These are phyloP conservation scores for Latrodectus hesperus DNA, from an alignment of 2,888 invertebrate species.

Conservation along the genomic window DNA sequence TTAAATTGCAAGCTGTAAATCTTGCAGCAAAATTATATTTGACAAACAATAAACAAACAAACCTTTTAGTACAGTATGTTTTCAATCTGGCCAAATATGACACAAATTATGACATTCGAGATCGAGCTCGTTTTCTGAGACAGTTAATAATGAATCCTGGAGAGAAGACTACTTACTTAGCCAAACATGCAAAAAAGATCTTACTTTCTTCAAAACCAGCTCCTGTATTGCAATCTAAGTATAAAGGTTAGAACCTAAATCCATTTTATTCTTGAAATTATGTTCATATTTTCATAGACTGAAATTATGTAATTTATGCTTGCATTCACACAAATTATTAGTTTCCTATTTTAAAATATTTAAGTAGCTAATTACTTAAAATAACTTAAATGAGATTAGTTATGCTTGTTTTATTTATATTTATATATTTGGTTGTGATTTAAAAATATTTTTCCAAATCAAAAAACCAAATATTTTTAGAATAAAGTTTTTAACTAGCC, in stretches of 20 bases:
- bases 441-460: no score
- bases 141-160: constrained; percentile 84
- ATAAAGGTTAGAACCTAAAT: constrained; percentile 79
- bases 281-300: no score
- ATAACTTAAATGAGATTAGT: no score
- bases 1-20: constrained; percentile 96
- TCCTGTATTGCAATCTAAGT: constrained; percentile 88
- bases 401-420: no score
- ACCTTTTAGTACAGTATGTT: constrained; percentile 91
- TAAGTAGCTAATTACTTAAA: no score
- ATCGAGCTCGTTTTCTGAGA: constrained; percentile 91
- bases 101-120: constrained; percentile 97
- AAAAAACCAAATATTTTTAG: no score
- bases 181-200: constrained; percentile 85
- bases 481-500: no score
- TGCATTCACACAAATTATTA: no score
- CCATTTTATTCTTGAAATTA: no score
- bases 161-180: constrained; percentile 78
- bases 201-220: constrained; percentile 95
- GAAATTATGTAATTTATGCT: no score
- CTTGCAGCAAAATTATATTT: constrained; percentile 94
- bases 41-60: constrained; percentile 82
- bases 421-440: no score
- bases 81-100: constrained; percentile 96
- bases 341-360: no score